Evolutionary conservation across 2,888 invertebrate genomes (phyloP), one percentile per base, ranked within the genome.

Genomic region (Glaucopsyche alexis): DNA sequence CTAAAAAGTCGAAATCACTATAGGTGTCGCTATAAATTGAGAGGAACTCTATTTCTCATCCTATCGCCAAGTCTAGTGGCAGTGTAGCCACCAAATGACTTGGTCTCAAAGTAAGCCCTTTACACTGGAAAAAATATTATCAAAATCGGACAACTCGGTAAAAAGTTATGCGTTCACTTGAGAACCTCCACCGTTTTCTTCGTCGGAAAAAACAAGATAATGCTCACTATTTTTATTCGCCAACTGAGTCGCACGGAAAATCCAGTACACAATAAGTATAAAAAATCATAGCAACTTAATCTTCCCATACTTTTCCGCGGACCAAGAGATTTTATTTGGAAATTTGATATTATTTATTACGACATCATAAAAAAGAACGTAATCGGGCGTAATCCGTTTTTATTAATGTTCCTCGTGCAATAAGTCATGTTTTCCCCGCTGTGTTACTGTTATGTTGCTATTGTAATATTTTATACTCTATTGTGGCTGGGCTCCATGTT

Each of bases 361-460:
- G 40, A 42, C 66, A 66, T 66, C 66, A 66, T 66, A 66, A 66
- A 66, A 66, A 42, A 16, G 40, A 42, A 66, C 66, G 66, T 16
- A 66, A 66, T 66, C 66, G 66, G 66, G 42, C 66, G 16, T 66
- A 66, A 42, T 66, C 66, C 42, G 66, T 66, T 66, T 60, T 66
- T 66, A 66, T 66, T 66, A 66, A 66, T 66, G 66, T 42, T 66
- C 14, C 66, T 42, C 66, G 42, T 60, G 60, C 66, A 42, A 66
- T 66, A 66, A 66, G 66, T 66, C 66, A 66, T 66, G 40, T 66
- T 42, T 66, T 66, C 66, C 65, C 40, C 42, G 42, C 42, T 66
- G 66, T 66, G 40, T 66, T 66, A 19, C 60, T 60, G 60, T 60
- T 29, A 60, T 60, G 60, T 60, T 38, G 60, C 29, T 29, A 60